Evolutionary conservation across 2,113 vertebrate genomes (phyloP).

Genomic region (Pipa parva): DNA sequence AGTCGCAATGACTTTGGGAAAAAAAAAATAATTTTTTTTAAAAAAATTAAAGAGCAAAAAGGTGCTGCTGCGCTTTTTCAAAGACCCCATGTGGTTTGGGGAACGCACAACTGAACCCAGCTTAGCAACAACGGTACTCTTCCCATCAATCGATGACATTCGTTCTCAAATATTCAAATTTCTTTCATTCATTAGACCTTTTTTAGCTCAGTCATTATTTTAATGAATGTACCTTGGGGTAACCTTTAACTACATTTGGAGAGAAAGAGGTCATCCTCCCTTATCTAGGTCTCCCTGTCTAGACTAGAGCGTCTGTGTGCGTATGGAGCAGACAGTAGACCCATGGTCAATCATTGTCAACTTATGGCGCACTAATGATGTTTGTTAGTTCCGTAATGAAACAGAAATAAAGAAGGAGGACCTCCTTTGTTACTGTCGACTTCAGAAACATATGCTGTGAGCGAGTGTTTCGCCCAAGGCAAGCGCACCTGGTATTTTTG

Average conservation of each 20-base stretch:
- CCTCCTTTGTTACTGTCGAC: no score
- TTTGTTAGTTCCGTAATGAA: no score
- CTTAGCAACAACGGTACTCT: conserved; percentile 56
- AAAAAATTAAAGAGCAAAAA: conserved; percentile 23
- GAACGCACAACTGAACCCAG: conserved; percentile 51
- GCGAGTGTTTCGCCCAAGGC: no score
- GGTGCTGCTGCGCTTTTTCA: conserved; percentile 7
- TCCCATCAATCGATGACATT: conserved; percentile 49
- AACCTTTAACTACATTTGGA: conserved; percentile 47
- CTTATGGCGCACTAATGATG: no score
- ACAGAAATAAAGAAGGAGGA: no score
- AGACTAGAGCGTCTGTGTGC: no score
- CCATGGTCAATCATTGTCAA: no score
- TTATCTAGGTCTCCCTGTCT: neutral
- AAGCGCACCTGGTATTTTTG: no score
- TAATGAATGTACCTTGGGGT: conserved; percentile 58
- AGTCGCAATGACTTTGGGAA: conserved; percentile 27
- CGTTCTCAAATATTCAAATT: conserved; percentile 56
- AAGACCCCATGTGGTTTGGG: conserved; percentile 45
- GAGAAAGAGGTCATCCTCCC: conserved; percentile 10
- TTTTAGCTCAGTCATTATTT: conserved; percentile 52
- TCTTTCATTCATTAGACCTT: conserved; percentile 47
- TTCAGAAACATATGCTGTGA: no score
- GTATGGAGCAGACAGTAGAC: no score
- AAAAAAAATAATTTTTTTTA: conserved; percentile 26